Conservation (phyloP, 2,797 vertebrate species). For the Poecilia velifera region DNA sequence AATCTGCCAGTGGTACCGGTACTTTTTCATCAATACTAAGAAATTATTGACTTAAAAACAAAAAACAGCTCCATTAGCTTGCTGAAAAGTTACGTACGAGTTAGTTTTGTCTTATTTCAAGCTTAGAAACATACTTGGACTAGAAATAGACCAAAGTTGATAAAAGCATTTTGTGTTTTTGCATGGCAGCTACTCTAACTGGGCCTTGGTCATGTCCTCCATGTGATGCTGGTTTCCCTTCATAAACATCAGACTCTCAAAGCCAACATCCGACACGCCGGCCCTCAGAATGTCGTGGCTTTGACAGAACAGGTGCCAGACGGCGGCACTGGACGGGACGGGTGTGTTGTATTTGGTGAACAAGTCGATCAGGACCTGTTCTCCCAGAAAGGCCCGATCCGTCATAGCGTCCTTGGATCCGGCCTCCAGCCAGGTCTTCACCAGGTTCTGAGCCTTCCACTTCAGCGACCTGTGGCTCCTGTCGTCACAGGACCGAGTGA, state of each 20-base stretch:
- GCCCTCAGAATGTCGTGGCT: not conserved
- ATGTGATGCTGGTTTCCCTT: not conserved
- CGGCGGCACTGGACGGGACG: not conserved
- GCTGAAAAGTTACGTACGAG: too few species aligned
- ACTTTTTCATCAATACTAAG: too few species aligned
- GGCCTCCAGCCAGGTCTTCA: slow-evolving; percentile 3
- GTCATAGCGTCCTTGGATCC: not conserved
- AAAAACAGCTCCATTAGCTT: too few species aligned
- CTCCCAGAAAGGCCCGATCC: not conserved
- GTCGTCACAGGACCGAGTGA: not conserved
- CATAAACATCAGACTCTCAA: not conserved
- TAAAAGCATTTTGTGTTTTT: not conserved
- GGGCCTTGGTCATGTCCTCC: not conserved
- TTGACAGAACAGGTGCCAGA: not conserved
- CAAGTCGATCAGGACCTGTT: not conserved
- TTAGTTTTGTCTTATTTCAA: too few species aligned
- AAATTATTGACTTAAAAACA: too few species aligned
- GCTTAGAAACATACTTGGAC: not conserved
- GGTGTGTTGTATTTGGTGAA: not conserved
- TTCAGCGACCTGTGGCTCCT: not conserved
- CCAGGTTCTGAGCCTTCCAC: not conserved
- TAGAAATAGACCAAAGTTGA: not conserved
- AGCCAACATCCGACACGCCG: not conserved
- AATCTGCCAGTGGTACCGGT: too few species aligned
- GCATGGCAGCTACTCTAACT: not conserved